Conservation (phyloP, 2,797 vertebrate species). For the Xerus rutilus region DNA sequence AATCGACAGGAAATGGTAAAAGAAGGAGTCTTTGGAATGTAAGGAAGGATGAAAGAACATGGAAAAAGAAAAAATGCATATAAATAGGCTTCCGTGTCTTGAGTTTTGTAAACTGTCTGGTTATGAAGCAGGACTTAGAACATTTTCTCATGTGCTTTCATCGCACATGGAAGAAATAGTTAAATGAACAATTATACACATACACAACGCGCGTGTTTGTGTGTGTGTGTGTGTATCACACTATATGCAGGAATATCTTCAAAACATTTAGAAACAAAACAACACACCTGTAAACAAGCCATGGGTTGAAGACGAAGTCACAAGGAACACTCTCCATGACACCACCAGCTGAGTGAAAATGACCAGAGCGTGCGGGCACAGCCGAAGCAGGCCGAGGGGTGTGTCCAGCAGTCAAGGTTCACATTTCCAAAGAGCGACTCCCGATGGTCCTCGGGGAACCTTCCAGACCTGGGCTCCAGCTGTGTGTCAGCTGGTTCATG, state of each 20-base stretch:
- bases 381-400: not conserved
- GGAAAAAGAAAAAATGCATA: not conserved
- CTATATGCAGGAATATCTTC: not conserved
- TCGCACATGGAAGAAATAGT: not conserved
- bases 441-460: not conserved
- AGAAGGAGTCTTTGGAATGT: not conserved
- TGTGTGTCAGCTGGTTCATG: not conserved
- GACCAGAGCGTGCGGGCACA: not conserved
- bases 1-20: not conserved
- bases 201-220: too few relatives aligned
- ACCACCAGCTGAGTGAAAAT: not conserved
- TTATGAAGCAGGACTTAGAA: constrained; percentile 25
- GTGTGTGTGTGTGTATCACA: too few relatives aligned
- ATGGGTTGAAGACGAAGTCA: not conserved
- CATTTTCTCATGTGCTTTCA: not conserved
- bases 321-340: not conserved
- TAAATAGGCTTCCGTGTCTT: not conserved
- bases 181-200: not conserved
- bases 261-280: not conserved
- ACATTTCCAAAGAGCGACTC: not conserved
- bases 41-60: not conserved
- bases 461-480: not conserved
- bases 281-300: constrained; percentile 9
- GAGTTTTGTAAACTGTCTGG: not conserved
- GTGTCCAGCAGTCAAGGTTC: not conserved